Base-by-base conservation (phyloP, 2,888 invertebrate species). In the Scelioninae gen. 2 region DNA sequence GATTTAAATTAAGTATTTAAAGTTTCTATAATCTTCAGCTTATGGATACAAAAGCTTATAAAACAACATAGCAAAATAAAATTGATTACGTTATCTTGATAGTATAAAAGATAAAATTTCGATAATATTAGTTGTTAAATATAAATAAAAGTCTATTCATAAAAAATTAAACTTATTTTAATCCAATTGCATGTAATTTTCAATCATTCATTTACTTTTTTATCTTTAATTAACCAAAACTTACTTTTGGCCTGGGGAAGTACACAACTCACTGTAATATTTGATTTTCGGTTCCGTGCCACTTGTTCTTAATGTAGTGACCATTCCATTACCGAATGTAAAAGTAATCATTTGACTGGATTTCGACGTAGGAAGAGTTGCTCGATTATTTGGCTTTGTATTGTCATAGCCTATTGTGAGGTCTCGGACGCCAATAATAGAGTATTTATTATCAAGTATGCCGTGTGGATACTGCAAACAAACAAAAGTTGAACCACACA, bases 271-370 rank as follows among this genome's bases (percentile, higher is more conserved):
- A 0, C 96, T 94, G 87, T 99, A 99, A 87, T 97, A 99, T 88
- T 99, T 99, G 80, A 99, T 91, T 87, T 99, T 99, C 39, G 99
- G 99, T 86, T 99, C 99, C 0, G 99, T 99, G 45, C 99, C 99
- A 85, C 97, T 97, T 0, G 98, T 97, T 76, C 99, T 90, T 28
- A 99, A 87, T 0, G 97, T 98, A 1, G 94, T 91, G 6, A 93
- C 91, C 75, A 96, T 89, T 0, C 96, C 97, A 87, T 94, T 95
- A 57, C 89, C 88, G 86, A 98, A 96, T 6, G 91, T 91, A 86
- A 99, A 96, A 7, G 97, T 97, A 57, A 99, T 92, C 99, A 99
- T 99, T 87, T 98, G 93, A 76, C 88, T 89, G 73, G 90, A 90
- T 74, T 88, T 87, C 10, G 91, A 91, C 3, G 89, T 89, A 55